These are phyloP conservation scores for Charadrius vociferus DNA, from an alignment of 2,113 vertebrate species.

Conservation along the genomic window DNA sequence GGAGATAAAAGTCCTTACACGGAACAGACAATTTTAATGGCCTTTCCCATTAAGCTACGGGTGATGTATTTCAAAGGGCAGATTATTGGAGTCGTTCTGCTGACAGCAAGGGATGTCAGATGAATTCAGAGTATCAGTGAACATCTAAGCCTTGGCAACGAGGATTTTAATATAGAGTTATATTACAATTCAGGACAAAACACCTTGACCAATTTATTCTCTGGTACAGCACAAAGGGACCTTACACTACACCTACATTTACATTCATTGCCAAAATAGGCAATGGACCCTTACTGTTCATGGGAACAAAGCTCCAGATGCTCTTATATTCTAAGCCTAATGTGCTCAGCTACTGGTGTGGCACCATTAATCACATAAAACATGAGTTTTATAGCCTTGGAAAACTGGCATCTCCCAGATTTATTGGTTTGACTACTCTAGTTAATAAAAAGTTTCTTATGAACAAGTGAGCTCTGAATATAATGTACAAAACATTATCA, in stretches of 20 bases:
- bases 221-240: background rate
- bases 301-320: constrained; percentile 42
- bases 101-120: constrained; percentile 8
- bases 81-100: constrained; percentile 2
- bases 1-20: background rate
- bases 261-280: constrained; percentile 7
- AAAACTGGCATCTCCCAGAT: background rate
- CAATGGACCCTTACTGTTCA: background rate
- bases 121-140: background rate
- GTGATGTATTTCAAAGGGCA: constrained; percentile 2
- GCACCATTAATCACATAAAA: constrained; percentile 4
- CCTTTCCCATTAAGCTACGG: constrained; percentile 19
- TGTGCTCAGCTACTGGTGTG: background rate
- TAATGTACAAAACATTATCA: background rate
- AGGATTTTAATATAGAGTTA: background rate
- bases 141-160: background rate
- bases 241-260: background rate
- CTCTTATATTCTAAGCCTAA: constrained; percentile 3
- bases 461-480: background rate
- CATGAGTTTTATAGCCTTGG: background rate
- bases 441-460: background rate
- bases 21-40: constrained; percentile 12
- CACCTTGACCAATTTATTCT: constrained; percentile 1
- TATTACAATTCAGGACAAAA: background rate
- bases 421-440: background rate